Base-by-base conservation (phyloP, 92 coral and sea anemone species). In the Actinostola sp. region DNA sequence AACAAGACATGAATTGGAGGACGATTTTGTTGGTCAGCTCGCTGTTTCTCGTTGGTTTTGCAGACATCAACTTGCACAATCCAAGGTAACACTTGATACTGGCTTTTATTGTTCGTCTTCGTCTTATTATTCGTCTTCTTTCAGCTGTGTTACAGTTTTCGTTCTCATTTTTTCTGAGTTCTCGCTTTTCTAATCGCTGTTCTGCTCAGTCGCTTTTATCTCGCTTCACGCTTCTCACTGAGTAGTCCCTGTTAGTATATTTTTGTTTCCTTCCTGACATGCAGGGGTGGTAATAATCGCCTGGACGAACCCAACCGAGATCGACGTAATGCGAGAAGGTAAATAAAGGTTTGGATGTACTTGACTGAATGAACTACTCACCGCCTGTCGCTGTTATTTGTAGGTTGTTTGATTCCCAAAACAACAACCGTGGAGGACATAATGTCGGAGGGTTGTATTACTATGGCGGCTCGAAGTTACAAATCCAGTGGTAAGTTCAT, bases 281-380 rank as follows among this genome's bases (percentile, higher is more conserved):
- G 42, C 30, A 94, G 98, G 71, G 98, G 98, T 36, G 48, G 85
- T 11, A 78, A 78, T 61, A 84, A 84, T 39, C 75, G 83, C 16
- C 76, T 54, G 15, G 74, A 72, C 68, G 73, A 72, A 32, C 60
- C 71, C 20, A 76, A 48, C 24, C 56, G 76, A 6, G 56, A 58
- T 21, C 65, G 79, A 63, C 64, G 83, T 43, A 81, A 80, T 30
- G 58, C 79, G 31, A 67, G 36, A 14, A 59, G 85, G 70, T 79
- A 68, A n/a, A 23, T 24, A 3, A 3, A 16, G 12, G 4, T 4
- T 4, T 4, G 42, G n/a, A n/a, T n/a, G n/a, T n/a, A n/a, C n/a
- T n/a, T n/a, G n/a, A n/a, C n/a, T n/a, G n/a, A n/a, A n/a, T n/a
- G n/a, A n/a, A n/a, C n/a, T n/a, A n/a, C n/a, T n/a, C n/a, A n/a